phyloP scores from a whole-genome alignment of 2,888 invertebrate species.

The Philopedon plagiatum region DNA sequence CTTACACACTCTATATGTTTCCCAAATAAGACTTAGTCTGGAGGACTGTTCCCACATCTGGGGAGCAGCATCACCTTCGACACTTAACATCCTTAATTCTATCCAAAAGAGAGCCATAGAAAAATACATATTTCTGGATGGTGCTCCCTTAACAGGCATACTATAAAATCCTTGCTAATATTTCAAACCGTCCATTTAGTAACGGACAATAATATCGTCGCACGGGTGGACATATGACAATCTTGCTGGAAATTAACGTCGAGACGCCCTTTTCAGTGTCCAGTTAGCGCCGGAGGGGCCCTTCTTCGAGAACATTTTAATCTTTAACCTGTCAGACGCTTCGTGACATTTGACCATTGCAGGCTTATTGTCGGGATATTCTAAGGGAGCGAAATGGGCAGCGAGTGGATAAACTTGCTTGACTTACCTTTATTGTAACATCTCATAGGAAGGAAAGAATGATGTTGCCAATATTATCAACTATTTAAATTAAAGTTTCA shows the following conservation, averaged over 20 bases:
- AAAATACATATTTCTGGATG: too few species aligned
- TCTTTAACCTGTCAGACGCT: slow-evolving; percentile 32
- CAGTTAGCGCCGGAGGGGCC: slow-evolving; percentile 38
- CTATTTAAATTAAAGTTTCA: too few species aligned
- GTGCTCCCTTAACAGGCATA: background rate
- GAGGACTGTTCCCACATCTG: too few species aligned
- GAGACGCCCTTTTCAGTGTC: slow-evolving; percentile 31
- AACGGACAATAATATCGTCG: slow-evolving; percentile 25
- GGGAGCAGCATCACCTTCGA: too few species aligned
- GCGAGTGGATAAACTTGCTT: too few species aligned
- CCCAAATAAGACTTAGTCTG: too few species aligned
- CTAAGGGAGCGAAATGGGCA: background rate
- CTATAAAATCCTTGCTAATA: slow-evolving; percentile 9
- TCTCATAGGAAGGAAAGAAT: too few species aligned
- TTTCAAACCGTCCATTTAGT: slow-evolving; percentile 22
- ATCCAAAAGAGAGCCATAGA: too few species aligned
- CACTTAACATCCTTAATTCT: too few species aligned
- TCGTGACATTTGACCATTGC: slow-evolving; percentile 35
- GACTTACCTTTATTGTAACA: too few species aligned
- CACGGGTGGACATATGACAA: slow-evolving; percentile 35
- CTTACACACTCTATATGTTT: too few species aligned
- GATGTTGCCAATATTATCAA: too few species aligned
- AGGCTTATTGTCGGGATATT: background rate
- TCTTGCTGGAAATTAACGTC: slow-evolving; percentile 43
- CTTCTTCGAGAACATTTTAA: slow-evolving; percentile 41